Base-by-base conservation (phyloP, 2,888 invertebrate genomes). In the Drosophila greeni region DNA sequence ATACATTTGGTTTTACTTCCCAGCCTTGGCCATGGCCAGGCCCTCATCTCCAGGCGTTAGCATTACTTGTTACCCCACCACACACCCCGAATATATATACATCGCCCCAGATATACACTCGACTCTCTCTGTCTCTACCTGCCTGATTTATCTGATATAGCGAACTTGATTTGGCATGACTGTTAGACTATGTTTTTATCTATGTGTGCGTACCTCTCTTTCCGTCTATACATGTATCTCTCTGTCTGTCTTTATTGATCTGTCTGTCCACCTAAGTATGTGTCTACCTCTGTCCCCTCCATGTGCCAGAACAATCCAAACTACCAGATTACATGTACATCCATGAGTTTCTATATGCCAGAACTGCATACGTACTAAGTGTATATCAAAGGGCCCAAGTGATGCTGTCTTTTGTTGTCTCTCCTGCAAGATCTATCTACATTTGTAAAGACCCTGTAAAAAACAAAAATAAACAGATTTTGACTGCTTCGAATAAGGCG, bases 131-230 rank as follows among this genome's bases (percentile, higher is more conserved):
- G 62, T 65, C 66, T 54, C 20, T 70, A 48, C 73, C 56, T 73
- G 67, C 70, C 70, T 65, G 70, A 70, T 64, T 65, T 45, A 66
- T 57, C 54, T 67, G 66, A 70, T 67, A 64, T 81, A 81, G 72
- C 64, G 60, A 75, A 75, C 78, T 73, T 79, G 55, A 79, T 77
- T 83, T 79, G 81, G 79, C 79, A 79, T 79, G 79, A 75, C 65
- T 65, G 75, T 77, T 79, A 81, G 79, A 77, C 81, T 79, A 75
- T 77, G 73, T 75, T 79, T 74, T 66, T 52, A 48, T 57, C 62
- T 70, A 37, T 69, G 72, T 80, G 70, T 82, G 60, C 70, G 53
- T 80, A 52, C 73, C 56, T 66, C 34, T 61, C 49, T 72, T 23
- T 66, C 59, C 53, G 29, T 61, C 34, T 64, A 26, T 53, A 37